Evolutionary conservation across 2,113 vertebrate species (phyloP), one percentile per base, ranked within the genome.

Genomic region (Cisticola juncidis): DNA sequence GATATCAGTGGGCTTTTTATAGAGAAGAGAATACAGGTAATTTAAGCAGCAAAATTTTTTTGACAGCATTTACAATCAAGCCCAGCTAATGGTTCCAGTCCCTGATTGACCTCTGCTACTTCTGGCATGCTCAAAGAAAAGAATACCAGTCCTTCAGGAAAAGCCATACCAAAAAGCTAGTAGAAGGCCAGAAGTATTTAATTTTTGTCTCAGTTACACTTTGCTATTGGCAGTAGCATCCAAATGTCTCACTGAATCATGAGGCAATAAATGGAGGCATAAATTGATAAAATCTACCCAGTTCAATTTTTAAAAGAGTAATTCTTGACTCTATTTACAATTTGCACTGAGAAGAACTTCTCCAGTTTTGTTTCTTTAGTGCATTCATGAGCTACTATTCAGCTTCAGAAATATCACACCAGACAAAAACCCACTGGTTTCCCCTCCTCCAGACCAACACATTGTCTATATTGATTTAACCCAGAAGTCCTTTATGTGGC

Each of bases 121-220:
- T 72, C 45, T 82, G 90, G 77, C 83, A 84, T 2, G 13, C 89
- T 90, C 70, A 66, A 38, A 57, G 80, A 40, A 89, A 86, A 93
- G 79, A 25, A 89, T 85, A 36, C 13, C 42, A 69, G 45, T 45
- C 51, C 54, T 80, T 84, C 53, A 90, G 42, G 64, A 50, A 84
- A 94, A 71, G 51, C 36, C 72, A 36, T 74, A 64, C 13, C 5
- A 5, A 84, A 94, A 88, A 86, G 8, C 22, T 78, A 53, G 44
- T 4, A 73, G 62, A 90, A 89, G 38, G 42, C 56, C 80, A 92
- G 26, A 90, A 91, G 56, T 35, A 76, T 85, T 90, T 76, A 42
- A 76, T 90, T 97, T 92, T 81, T 93, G 36, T 60, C 92, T 53
- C 72, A 71, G 65, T 65, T 77, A 53, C 42, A 82, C 18, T 96